Evolutionary conservation across 1,140 invertebrate genomes (phyloP).

Genomic region (Conus betulinus): DNA sequence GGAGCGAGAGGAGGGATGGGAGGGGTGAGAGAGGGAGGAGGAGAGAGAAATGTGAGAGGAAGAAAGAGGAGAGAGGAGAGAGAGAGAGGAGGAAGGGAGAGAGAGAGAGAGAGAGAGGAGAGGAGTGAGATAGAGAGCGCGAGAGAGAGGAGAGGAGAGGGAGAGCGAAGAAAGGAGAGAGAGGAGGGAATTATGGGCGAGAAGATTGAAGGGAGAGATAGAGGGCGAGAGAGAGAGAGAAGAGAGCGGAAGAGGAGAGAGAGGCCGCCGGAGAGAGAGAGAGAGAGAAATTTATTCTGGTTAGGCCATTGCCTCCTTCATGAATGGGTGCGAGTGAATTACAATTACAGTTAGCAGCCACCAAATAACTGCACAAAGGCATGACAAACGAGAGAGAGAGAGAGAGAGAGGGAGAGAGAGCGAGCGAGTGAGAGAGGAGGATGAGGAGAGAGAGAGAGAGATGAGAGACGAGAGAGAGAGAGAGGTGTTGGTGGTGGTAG

Average conservation of each 20-base stretch:
- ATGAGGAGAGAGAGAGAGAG: conserved; percentile 42
- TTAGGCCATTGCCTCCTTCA: too few species aligned
- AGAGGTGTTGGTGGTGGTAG: too few species aligned
- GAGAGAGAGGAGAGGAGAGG: not conserved
- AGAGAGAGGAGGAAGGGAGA: not conserved
- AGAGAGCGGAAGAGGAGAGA: conserved; percentile 15
- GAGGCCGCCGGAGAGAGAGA: not conserved
- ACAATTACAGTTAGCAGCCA: too few species aligned
- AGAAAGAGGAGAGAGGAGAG: not conserved
- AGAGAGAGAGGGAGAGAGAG: conserved; percentile 29
- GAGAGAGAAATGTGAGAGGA: conserved; percentile 37
- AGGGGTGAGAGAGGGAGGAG: not conserved
- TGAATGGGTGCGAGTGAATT: too few species aligned
- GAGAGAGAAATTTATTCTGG: too few species aligned
- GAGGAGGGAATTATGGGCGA: too few species aligned
- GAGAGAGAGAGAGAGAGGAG: conserved; percentile 26
- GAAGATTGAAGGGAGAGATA: conserved; percentile 25
- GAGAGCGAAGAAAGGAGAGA: not conserved
- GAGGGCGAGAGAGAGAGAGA: not conserved
- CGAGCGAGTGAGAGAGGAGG: too few species aligned
- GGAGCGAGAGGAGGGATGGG: too few species aligned
- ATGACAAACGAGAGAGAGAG: too few species aligned
- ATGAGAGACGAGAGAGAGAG: too few species aligned
- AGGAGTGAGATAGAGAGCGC: too few species aligned
- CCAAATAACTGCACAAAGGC: too few species aligned